Evolutionary conservation across 2,888 invertebrate species (phyloP), one percentile per base, ranked within the genome.

Genomic region (Orgyia antiqua): DNA sequence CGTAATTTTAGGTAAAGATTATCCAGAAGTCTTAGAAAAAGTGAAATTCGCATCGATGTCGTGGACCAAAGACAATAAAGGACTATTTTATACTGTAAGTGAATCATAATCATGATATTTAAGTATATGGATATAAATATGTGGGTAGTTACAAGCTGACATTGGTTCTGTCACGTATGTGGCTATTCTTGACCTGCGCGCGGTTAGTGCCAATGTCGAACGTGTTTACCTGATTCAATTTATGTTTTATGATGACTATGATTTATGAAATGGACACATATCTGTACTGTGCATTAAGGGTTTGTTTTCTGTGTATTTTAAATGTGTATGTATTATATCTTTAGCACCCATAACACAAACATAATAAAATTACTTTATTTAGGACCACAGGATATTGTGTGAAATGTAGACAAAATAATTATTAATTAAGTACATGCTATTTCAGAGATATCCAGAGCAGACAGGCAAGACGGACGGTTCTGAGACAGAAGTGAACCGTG

Each of bases 41-140:
- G 94, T 98, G 0, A 98, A 98, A 76, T 98, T 95, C 73, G 94
- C 97, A 1, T 89, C 92, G 8, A 90, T 98, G 78, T 89, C 95
- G 0, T 99, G 98, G 98, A 96, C 96, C 13, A 95, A 96, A 66
- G 98, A 99, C 75, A 93, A 97, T 72, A 91, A 92, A 62, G 99
- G 99, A 24, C 89, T 99, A 51, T 99, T 99, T 79, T 99, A 99
- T 76, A 94, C 93, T 33, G 94, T 93, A 79, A 87, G 88, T 78
- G 28, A 8, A n/a, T n/a, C n/a, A n/a, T n/a, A n/a, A n/a, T n/a
- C n/a, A n/a, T n/a, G n/a, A n/a, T n/a, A n/a, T n/a, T n/a, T n/a
- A n/a, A n/a, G n/a, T n/a, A n/a, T n/a, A n/a, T n/a, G n/a, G n/a
- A n/a, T n/a, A n/a, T n/a, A n/a, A n/a, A n/a, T n/a, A n/a, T n/a